Conservation (phyloP, 2,888 invertebrate genomes). For the Acanthosepion esculentum region DNA sequence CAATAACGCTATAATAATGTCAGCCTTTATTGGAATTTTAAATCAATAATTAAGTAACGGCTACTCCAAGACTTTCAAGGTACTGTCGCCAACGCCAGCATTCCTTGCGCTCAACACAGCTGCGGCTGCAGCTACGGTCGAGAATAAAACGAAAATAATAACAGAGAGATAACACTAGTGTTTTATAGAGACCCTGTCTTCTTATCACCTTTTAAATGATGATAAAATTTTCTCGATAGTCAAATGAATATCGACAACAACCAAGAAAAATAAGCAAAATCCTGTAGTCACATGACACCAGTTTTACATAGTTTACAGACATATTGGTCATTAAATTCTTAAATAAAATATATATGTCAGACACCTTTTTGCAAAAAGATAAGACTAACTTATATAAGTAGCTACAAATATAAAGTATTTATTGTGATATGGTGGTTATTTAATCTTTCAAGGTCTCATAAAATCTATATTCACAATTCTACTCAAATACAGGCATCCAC, state of each 20-base stretch:
- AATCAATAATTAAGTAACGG: slow-evolving; percentile 33
- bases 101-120: background rate
- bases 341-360: too few relatives aligned
- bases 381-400: too few relatives aligned
- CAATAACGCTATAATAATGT: slow-evolving; percentile 33
- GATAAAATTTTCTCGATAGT: background rate
- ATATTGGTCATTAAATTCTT: too few relatives aligned
- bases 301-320: too few relatives aligned
- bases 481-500: too few relatives aligned
- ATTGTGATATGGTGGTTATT: too few relatives aligned
- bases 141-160: background rate
- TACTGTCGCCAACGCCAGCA: background rate
- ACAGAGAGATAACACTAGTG: background rate
- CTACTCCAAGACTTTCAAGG: background rate
- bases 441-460: too few relatives aligned
- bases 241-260: background rate
- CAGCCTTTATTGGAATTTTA: slow-evolving; percentile 21
- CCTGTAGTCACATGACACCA: too few relatives aligned
- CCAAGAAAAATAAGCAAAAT: background rate
- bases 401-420: too few relatives aligned
- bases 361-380: too few relatives aligned
- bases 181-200: background rate
- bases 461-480: too few relatives aligned
- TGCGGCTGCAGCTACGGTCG: background rate
- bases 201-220: slow-evolving; percentile 15